Base-by-base conservation (phyloP, 2,888 invertebrate genomes). In the Drosophila sordidula region DNA sequence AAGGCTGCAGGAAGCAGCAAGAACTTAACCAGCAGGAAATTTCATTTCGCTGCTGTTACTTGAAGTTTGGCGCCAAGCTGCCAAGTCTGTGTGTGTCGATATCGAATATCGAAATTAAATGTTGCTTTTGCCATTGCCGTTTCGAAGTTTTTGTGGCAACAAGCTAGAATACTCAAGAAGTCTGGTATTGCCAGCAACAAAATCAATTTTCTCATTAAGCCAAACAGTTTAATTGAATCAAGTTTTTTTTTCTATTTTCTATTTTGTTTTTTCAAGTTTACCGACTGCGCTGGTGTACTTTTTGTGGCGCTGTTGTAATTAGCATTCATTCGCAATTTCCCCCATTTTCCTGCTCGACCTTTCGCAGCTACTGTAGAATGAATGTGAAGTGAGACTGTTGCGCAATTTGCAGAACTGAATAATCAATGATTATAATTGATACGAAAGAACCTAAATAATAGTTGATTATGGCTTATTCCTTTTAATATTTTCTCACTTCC, bases 101-200 rank as follows among this genome's bases (percentile, higher is more conserved):
- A 79, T 87, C 88, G 88, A 89, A 87, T 82, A 85, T 87, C 89
- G 82, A 87, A 89, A 85, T 85, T 87, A 88, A 89, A 85, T 85
- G 88, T 89, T 82, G 74, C 69, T 59, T 36, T 44, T 57, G 45
- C 62, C 39, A 38, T 46, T 55, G 45, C 62, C 22, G 54, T 38
- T 44, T 32, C 45, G 34, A 67, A 70, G 42, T 49, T 66, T 44
- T 29, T 34, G 42, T 44, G 47, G 47, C 58, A 52, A 36, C 52
- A 39, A 32, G 46, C 44, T 38, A 44, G 59, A 39, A 41, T 42
- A 39, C 36, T 59, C 44, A 32, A 42, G 36, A 36, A 41, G 46
- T 65, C 44, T 56, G 49, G 58, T 64, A 64, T 42, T 36, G 52
- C 47, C 51, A 70, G 56, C 70, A 65, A 55, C 69, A 70, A 78